Evolutionary conservation across 1,140 invertebrate species (phyloP).

Genomic region (Zaprionus ornatus): DNA sequence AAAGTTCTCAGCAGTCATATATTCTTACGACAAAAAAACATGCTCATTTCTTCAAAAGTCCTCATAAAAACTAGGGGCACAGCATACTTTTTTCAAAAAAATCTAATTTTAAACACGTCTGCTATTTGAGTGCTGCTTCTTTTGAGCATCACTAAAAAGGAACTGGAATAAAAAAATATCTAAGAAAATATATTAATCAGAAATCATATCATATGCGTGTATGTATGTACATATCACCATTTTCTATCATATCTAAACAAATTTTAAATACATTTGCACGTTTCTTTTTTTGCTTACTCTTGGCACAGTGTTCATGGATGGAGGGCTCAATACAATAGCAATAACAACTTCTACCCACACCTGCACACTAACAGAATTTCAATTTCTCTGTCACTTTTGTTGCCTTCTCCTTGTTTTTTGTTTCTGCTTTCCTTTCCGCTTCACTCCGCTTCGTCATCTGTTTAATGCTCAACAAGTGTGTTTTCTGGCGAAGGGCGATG

Average conservation of each 20-base stretch:
- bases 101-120: no score
- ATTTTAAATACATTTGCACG: not conserved
- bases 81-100: no score
- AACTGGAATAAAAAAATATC: not conserved
- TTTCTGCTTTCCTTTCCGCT: not conserved
- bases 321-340: not conserved
- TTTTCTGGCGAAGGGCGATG: slow-evolving; percentile 27
- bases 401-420: slow-evolving; percentile 10
- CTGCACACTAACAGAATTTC: slow-evolving; percentile 60
- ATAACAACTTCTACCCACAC: slow-evolving; percentile 29
- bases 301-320: not conserved
- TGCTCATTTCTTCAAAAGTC: no score
- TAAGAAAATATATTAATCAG: not conserved
- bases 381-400: slow-evolving; percentile 72
- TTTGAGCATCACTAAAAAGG: no score
- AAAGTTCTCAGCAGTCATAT: no score
- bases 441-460: not conserved
- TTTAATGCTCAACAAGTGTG: slow-evolving; percentile 50
- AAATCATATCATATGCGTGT: no score
- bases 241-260: not conserved
- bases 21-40: no score
- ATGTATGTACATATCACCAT: not conserved
- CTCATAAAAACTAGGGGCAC: no score
- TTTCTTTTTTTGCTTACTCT: not conserved
- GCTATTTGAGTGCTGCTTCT: no score